Base-by-base conservation (phyloP, 2,797 vertebrate genomes). In the Gallinago stenura region DNA sequence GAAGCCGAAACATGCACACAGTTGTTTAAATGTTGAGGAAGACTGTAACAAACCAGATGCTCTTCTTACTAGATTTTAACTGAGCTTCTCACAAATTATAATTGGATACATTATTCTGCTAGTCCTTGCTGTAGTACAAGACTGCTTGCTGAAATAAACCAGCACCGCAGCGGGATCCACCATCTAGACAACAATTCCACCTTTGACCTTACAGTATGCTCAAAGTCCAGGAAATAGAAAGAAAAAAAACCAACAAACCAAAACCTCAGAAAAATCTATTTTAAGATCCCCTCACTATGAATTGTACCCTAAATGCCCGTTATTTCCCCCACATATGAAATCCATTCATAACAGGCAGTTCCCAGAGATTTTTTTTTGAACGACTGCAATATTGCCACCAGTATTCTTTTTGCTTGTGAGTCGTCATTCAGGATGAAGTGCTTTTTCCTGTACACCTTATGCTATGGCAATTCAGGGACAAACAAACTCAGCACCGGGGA, bases 1-100 rank as follows among this genome's bases (percentile, higher is more conserved):
- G 64, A 90, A 94, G 83, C 62, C 83, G 83, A 95, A 94, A 80
- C 43, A 62, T 1, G 21, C 50, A 78, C 62, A 61, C 43, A 60
- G 81, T 50, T 95, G 85, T 87, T 93, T 92, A 90, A 95, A 89
- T 51, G 83, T 75, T 95, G 64, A 73, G 35, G 45, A 79, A 94
- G 85, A 58, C 43, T 64, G 48, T 56, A 88, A 75, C 46, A 88
- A 95, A 82, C 51, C 85, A 95, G 83, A 79, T 76, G 64, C 57
- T 91, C 71, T 88, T 91, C 84, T 91, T 72, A 46, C n/a, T 51
- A 76, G 76, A 87, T 83, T 94, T 85, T 81, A 91, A 88, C 69
- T 26, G 31, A 93, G 51, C 43, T 81, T 75, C 83, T 89, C 39
- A 69, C 54, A 83, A 66, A 91, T 84, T 79, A 79, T 58, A 81